Percentiles rank a stretch among this genome's conserved stretches.
Evolutionary conservation across 2,888 invertebrate genomes (phyloP).

Genomic region (Andrena fulva): DNA sequence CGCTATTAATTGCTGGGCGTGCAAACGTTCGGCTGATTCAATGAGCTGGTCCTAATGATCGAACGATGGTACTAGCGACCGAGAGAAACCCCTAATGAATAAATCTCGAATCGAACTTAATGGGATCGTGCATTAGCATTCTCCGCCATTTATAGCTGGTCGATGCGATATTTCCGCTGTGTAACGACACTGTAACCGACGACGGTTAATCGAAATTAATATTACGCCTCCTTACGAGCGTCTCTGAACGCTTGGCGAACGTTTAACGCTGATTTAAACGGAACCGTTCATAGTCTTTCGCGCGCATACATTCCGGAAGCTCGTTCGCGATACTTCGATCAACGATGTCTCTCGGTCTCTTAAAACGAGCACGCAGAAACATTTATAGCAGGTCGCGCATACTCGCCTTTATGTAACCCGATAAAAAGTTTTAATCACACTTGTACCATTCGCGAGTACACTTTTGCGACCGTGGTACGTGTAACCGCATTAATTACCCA

Average conservation of each 20-base stretch:
- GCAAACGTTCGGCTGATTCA: constrained; percentile 10
- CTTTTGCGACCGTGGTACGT: no score
- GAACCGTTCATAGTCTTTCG: background rate
- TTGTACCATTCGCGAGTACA: background rate
- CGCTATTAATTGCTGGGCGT: background rate
- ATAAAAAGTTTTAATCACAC: background rate
- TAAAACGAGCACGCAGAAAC: background rate
- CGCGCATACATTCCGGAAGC: background rate
- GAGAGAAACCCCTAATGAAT: constrained; percentile 18
- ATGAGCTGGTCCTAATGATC: constrained; percentile 9
- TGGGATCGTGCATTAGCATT: constrained; percentile 7
- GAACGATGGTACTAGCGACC: constrained; percentile 23
- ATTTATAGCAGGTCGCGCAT: background rate
- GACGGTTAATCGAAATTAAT: constrained; percentile 28
- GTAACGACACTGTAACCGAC: constrained; percentile 12
- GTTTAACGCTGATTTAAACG: constrained; percentile 9
- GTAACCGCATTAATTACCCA: no score
- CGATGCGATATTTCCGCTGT: constrained; percentile 7
- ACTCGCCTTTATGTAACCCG: background rate
- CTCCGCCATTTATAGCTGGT: background rate
- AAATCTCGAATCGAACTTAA: constrained; percentile 33
- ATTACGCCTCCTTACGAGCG: constrained; percentile 15
- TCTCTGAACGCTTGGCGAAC: background rate
- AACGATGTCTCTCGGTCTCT: background rate
- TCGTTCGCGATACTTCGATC: background rate